Base-by-base conservation (phyloP, 2,888 invertebrate genomes). In the Drosophila borborema region DNA sequence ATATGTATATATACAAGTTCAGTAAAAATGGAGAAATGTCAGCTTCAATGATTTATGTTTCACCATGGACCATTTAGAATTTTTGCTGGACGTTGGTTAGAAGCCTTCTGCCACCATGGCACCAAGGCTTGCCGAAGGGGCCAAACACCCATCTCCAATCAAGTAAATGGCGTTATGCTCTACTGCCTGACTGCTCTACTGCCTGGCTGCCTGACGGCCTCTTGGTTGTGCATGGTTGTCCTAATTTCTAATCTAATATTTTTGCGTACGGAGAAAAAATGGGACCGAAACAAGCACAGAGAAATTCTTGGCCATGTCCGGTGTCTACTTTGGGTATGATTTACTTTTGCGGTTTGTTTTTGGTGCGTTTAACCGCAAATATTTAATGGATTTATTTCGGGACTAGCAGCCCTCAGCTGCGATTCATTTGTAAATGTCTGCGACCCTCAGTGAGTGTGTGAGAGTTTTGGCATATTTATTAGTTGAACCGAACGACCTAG, bases 41-140 rank as follows among this genome's bases (percentile, higher is more conserved):
- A 91, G 91, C 79, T 91, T 75, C 91, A 90, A 91, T 91, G 91
- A 91, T 91, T 91, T 91, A 91, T 91, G 91, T 82, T 87, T 86
- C 75, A 85, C 91, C 83, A 86, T 87, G 88, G 74, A 81, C 81
- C 85, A 85, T 89, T 87, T 79, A 78, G 80, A 86, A 77, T 83
- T 86, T 86, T 76, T 80, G 82, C 82, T 82, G 87, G 67, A 74
- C 77, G 72, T 79, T 76, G 79, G 70, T 62, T 64, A 41, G 48
- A 55, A 41, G 60, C 53, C 54, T 53, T 34, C 20, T n/a, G 18
- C 28, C 49, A 36, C 40, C 28, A 36, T 34, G 31, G 28, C 40
- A 45, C 23, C 9, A 20, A 2, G 20, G 20, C 28, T 40, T 7
- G 18, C 38, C 20, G 12, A 64, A 63, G 58, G 54, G 59, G 20